Evolutionary conservation across 2,888 invertebrate species (phyloP), one percentile per base, ranked within the genome.

Genomic region (Sarcophaga variegata): DNA sequence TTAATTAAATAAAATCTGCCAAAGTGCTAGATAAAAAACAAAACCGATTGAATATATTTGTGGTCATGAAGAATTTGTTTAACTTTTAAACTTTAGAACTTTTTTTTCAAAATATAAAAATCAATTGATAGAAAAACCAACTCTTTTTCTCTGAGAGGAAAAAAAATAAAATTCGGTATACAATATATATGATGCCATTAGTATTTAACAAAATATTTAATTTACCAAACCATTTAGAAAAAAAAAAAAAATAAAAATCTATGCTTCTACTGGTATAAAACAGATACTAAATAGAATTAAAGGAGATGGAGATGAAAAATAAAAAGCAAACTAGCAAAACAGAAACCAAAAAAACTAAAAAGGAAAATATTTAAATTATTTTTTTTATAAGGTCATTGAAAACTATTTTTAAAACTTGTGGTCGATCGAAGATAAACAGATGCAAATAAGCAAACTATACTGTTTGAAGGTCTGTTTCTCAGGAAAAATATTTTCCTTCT

Each of bases 41-140:
- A 37, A 37, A 37, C 37, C 8, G 37, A 8, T 37, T 37, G 37
- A 10, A 37, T 37, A 37, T 37, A 37, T 37, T 37, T 37, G 37
- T 37, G 37, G 2, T 10, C 37, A 37, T 3, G 12, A 45, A 66
- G 49, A 47, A 72, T 83, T 78, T 83, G 45, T 67, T 83, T 60
- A 66, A 77, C 83, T 78, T 82, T 76, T 59, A 59, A 70, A 62
- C 75, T 76, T 71, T 66, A 8, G 17, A 45, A 67, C 11, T 47
- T 67, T n/a, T 62, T 20, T n/a, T 22, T 27, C 4, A 3, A 64
- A 14, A 60, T 45, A 54, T 54, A 54, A 54, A 70, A 49, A 63
- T 14, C 60, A 71, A 47, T 62, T 37, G 60, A 25, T 12, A 72
- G 12, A 72, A 70, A 62, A 81, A 54, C 14, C 14, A 14, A 49